Base-by-base conservation (phyloP, 2,797 vertebrate genomes). In the Cuculus canorus region DNA sequence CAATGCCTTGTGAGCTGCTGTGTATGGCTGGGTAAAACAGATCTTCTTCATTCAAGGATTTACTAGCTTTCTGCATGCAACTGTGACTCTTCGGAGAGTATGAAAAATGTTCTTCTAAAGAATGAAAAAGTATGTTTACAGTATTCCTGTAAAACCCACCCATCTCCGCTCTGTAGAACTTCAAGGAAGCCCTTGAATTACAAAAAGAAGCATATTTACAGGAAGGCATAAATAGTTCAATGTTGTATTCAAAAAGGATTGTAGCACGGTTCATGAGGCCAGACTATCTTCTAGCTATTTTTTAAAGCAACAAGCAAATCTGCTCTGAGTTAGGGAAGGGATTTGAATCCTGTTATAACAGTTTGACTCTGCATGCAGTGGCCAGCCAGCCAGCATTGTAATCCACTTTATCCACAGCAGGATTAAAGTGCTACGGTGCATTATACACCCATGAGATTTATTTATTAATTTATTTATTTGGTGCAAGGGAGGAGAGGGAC, bases 401-500 rank as follows among this genome's bases (percentile, higher is more conserved):
- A 96, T 92, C 80, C 28, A 86, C 59, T 86, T 95, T 73, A 76
- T 86, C 35, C 32, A 32, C 82, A 64, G 60, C 61, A 79, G 63
- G 47, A 92, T 91, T 88, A n/a, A 91, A 95, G 56, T 70, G 47
- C 59, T 56, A 12, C 0, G 18, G 60, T 61, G 24, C 27, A 43
- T 90, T 79, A 69, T 41, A 86, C 17, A 25, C 50, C 25, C 57
- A 23, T 2, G 7, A 61, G 69, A 41, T 75, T 77, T 73, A 64
- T 57, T 88, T 77, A 18, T 65, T 27, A 35, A 41, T 57, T 73
- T 80, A 64, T 60, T 88, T 78, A 17, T 61, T 28, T 79, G 35
- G 11, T 60, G 39, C 11, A 50, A 76, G 15, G 18, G 15, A 88
- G 32, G 33, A 91, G 48, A 75, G 18, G 0, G 4, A 35, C 30